Evolutionary conservation across 2,797 vertebrate species (phyloP).

Genomic region (Fringilla coelebs): DNA sequence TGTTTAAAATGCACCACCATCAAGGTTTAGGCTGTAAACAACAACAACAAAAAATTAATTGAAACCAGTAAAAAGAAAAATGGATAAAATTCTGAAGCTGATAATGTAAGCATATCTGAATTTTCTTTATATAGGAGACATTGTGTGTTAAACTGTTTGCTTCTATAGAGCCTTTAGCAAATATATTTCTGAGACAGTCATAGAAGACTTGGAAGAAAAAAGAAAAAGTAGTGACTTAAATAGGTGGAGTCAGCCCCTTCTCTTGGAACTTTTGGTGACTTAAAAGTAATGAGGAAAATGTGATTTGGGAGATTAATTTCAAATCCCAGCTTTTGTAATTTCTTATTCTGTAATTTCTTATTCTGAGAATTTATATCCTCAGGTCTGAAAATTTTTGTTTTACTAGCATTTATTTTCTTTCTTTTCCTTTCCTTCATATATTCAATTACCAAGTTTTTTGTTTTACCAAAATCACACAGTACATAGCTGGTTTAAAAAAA

Average conservation of each 20-base stretch:
- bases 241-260: background rate
- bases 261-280: background rate
- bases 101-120: background rate
- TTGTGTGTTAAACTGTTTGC: background rate
- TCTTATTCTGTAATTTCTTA: background rate
- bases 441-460: background rate
- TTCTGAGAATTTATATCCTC: background rate
- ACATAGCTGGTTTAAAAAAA: background rate
- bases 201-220: background rate
- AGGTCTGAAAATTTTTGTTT: background rate
- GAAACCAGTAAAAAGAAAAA: background rate
- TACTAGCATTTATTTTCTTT: background rate
- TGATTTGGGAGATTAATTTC: background rate
- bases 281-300: background rate
- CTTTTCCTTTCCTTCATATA: background rate
- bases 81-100: background rate
- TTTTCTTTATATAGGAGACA: background rate
- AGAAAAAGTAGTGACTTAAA: background rate
- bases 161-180: background rate
- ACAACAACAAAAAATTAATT: background rate
- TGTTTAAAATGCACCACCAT: background rate
- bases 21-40: background rate
- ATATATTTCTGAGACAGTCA: background rate
- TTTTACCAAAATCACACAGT: background rate
- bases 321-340: background rate